phyloP scores from a whole-genome alignment of 2,113 vertebrate genomes.

The Alethe diademata region DNA sequence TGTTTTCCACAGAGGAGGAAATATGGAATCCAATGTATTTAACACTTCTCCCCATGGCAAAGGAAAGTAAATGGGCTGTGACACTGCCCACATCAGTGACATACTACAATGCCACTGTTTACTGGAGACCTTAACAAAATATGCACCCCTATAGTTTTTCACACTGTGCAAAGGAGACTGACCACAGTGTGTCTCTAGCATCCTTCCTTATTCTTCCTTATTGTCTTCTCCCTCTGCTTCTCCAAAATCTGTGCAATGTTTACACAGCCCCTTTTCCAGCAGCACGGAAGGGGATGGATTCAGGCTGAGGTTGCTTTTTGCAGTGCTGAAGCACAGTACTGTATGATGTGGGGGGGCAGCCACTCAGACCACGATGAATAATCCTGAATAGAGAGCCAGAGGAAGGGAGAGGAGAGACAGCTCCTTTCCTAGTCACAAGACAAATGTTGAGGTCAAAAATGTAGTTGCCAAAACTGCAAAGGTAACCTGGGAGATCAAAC shows the following conservation, averaged over 20 bases:
- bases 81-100: background rate
- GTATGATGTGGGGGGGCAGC: background rate
- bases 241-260: background rate
- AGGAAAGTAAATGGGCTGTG: background rate
- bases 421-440: background rate
- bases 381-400: background rate
- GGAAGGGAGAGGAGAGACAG: background rate
- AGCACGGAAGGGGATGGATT: background rate
- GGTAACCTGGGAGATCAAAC: background rate
- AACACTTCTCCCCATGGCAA: background rate
- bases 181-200: background rate
- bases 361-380: background rate
- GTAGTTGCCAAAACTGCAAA: background rate
- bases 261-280: background rate
- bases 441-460: background rate
- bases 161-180: accelerated
- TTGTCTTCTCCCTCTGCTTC: background rate
- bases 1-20: background rate
- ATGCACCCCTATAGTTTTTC: background rate
- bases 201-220: background rate
- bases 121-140: background rate
- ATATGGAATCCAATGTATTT: background rate
- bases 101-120: background rate
- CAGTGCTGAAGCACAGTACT: background rate
- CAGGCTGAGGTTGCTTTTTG: background rate